phyloP scores from a whole-genome alignment of 2,797 vertebrate species.

The Urophycis tenuis region DNA sequence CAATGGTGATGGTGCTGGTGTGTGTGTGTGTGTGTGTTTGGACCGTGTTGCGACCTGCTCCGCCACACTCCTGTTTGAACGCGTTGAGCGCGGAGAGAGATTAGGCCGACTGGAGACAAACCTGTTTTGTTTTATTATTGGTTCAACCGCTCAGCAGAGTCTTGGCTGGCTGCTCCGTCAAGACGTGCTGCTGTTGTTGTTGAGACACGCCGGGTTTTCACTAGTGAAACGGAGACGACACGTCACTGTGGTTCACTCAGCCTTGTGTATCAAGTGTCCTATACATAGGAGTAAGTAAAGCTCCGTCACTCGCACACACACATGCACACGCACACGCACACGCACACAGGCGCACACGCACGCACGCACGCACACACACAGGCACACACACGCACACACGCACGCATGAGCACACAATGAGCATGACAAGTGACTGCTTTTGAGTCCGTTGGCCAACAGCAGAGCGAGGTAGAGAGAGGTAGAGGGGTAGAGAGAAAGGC shows the following conservation, averaged over 20 bases:
- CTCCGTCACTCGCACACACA: background rate
- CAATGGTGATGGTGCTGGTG: background rate
- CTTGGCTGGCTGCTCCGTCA: background rate
- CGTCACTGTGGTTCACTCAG: too few relatives aligned
- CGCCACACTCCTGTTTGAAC: constrained; percentile 3
- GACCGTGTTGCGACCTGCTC: background rate
- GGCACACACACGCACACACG: background rate
- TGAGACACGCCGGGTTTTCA: too few relatives aligned
- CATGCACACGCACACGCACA: constrained; percentile 1
- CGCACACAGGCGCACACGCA: background rate
- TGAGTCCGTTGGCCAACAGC: background rate
- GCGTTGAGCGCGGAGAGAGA: background rate
- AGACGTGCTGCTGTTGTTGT: too few relatives aligned
- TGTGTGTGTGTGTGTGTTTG: background rate
- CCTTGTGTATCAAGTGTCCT: too few relatives aligned
- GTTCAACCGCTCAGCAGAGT: background rate
- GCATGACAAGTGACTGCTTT: background rate
- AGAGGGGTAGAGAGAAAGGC: constrained; percentile 7
- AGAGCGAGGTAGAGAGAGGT: background rate
- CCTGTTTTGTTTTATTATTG: background rate
- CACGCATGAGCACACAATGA: constrained; percentile 1
- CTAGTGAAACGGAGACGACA: too few relatives aligned
- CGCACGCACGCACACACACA: background rate
- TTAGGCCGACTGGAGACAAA: background rate
- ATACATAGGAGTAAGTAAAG: background rate